Base-by-base conservation (phyloP, 2,113 vertebrate genomes). In the Amblyornis subalaris region DNA sequence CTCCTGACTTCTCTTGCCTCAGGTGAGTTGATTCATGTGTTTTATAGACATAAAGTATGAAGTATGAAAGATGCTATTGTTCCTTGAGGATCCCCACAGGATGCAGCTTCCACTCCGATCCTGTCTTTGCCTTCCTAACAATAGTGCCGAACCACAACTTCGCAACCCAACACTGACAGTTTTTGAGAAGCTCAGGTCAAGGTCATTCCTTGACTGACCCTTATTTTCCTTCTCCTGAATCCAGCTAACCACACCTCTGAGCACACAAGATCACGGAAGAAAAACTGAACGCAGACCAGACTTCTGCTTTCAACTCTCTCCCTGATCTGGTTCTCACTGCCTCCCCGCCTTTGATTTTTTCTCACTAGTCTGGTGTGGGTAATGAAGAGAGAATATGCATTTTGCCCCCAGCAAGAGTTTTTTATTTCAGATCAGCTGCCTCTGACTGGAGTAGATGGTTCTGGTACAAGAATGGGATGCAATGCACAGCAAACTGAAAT, bases 1-100 rank as follows among this genome's bases (percentile, higher is more conserved):
- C 80, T 89, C 66, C 91, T 45, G 74, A 36, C 83, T 88, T 83
- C 79, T 95, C 42, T 89, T 72, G 83, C 87, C 93, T 85, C 81
- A 89, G 91, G 89, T 94, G 84, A 90, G 61, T 78, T 96, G 95
- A 94, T 95, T 94, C 86, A 94, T 29, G 20, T 50, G 13, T 90
- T 89, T 88, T 69, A 91, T 51, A 89, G 64, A 74, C 6, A 1
- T 65, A 35, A 95, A 94, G 42, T 9, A 1, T 74, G 60, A 92
- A 92, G 64, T 9, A 83, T 83, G 91, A 91, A 89, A 90, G 86
- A 74, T 91, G 58, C 51, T 67, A 77, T 80, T 95, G 91, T 89
- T 91, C 71, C 81, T 71, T 35, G 7, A 94, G 70, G 82, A 90
- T 83, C 72, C 65, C 31, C 64, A 93, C 51, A 36, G 42, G 78